phyloP scores from a whole-genome alignment of 1,140 invertebrate species.

The Onthophagus taurus region DNA sequence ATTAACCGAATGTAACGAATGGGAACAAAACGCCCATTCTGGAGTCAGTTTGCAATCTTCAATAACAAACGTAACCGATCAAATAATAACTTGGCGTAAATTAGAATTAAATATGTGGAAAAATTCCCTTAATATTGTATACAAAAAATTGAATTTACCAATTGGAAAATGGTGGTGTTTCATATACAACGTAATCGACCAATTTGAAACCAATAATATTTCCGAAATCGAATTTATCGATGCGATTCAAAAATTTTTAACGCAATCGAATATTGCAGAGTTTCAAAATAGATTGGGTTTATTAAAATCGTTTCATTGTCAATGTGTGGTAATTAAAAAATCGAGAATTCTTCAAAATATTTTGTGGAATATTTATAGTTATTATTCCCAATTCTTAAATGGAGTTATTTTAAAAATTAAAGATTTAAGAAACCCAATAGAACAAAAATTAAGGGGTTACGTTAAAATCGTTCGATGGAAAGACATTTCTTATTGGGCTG shows the following conservation, averaged over 20 bases:
- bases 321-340: conserved; percentile 47
- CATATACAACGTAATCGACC: conserved; percentile 52
- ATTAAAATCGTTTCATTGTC: conserved; percentile 67
- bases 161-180: conserved; percentile 85
- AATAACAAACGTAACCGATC: conserved; percentile 59
- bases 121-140: conserved; percentile 57
- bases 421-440: conserved; percentile 63
- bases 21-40: conserved; percentile 84
- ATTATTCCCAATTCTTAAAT: conserved; percentile 70
- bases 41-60: conserved; percentile 71
- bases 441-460: conserved; percentile 86
- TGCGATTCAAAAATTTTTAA: conserved; percentile 73
- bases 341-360: conserved; percentile 52
- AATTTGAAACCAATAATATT: conserved; percentile 31
- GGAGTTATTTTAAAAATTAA: conserved; percentile 56
- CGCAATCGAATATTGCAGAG: conserved; percentile 73
- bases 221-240: conserved; percentile 37
- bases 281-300: conserved; percentile 72
- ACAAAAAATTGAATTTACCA: conserved; percentile 49
- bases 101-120: conserved; percentile 84
- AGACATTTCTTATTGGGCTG: conserved; percentile 89
- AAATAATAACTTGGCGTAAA: conserved; percentile 86
- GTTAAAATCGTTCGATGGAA: conserved; percentile 95
- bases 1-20: conserved; percentile 73
- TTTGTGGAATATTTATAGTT: conserved; percentile 78